These are phyloP conservation scores for Amphipoea oculea DNA, from an alignment of 2,888 invertebrate species.

Conservation along the genomic window DNA sequence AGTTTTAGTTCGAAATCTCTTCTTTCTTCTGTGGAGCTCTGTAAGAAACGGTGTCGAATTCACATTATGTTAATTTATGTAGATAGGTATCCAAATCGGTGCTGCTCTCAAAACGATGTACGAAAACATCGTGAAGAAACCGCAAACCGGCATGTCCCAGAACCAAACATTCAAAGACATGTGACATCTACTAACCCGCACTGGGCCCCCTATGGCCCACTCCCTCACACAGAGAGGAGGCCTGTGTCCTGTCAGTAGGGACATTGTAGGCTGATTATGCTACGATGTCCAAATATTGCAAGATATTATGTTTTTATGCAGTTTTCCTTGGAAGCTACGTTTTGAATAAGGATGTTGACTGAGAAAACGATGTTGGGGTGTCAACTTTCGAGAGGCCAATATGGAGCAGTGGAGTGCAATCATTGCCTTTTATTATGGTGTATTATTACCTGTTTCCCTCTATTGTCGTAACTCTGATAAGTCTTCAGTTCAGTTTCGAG, in stretches of 20 bases:
- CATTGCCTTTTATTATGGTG: background rate
- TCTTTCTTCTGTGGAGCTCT: conserved; percentile 87
- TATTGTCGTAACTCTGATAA: conserved; percentile 84
- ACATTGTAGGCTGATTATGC: background rate
- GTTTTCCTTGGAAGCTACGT: background rate
- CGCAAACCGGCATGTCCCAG: background rate
- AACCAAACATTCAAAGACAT: background rate
- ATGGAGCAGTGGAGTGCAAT: background rate
- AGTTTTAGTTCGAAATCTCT: conserved; percentile 90
- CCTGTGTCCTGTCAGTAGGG: background rate
- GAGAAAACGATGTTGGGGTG: background rate
- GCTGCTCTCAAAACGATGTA: background rate
- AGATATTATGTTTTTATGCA: background rate
- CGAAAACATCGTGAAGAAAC: background rate
- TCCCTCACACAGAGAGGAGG: background rate
- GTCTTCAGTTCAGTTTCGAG: conserved; percentile 92
- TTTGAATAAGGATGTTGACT: background rate
- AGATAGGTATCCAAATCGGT: background rate
- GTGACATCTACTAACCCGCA: background rate
- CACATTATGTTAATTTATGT: background rate
- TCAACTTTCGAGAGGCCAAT: background rate
- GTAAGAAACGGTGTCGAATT: conserved; percentile 6
- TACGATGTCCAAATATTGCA: background rate
- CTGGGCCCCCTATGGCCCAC: background rate
- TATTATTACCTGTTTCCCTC: conserved; percentile 72